Percentiles rank a stretch among this genome's conserved stretches.
phyloP scores from a whole-genome alignment of 2,113 vertebrate species.

The Gavialis gangeticus region DNA sequence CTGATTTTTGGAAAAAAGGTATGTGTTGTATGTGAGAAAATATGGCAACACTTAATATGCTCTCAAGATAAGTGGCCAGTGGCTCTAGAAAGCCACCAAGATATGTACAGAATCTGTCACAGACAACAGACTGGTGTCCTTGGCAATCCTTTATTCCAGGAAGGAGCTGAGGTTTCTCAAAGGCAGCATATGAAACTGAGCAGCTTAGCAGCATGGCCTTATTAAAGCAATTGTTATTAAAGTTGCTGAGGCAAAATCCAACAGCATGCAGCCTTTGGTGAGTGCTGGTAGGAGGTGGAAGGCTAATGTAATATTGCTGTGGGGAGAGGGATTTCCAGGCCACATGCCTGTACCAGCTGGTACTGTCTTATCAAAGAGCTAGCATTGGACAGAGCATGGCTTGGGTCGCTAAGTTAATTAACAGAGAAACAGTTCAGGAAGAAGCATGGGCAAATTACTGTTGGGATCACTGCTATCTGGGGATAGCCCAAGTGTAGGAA shows the following conservation, averaged over 20 bases:
- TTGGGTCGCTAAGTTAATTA: background rate
- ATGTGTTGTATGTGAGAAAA: too few species aligned
- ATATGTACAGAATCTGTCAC: constrained; percentile 32
- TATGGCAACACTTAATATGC: too few species aligned
- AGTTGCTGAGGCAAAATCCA: background rate
- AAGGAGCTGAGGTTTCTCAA: constrained; percentile 53
- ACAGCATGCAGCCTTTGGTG: background rate
- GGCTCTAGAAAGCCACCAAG: constrained; percentile 30
- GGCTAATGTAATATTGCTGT: background rate
- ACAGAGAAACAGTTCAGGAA: background rate
- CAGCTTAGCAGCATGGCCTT: fast-evolving
- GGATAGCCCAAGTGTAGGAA: background rate
- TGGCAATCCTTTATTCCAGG: constrained; percentile 63
- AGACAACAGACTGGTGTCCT: constrained; percentile 53
- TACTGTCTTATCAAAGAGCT: background rate
- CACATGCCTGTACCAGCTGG: background rate
- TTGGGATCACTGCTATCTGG: too few species aligned
- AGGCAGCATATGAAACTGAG: background rate
- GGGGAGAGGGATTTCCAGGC: background rate
- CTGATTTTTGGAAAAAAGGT: too few species aligned
- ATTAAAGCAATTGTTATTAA: background rate
- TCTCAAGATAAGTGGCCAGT: too few species aligned
- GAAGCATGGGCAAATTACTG: background rate
- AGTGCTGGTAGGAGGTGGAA: background rate
- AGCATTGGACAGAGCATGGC: background rate